A percentile compares a stretch with the other conserved stretches of the same genome.
phyloP scores from a whole-genome alignment of 2,888 invertebrate species.

The Onthophagus sagittarius region DNA sequence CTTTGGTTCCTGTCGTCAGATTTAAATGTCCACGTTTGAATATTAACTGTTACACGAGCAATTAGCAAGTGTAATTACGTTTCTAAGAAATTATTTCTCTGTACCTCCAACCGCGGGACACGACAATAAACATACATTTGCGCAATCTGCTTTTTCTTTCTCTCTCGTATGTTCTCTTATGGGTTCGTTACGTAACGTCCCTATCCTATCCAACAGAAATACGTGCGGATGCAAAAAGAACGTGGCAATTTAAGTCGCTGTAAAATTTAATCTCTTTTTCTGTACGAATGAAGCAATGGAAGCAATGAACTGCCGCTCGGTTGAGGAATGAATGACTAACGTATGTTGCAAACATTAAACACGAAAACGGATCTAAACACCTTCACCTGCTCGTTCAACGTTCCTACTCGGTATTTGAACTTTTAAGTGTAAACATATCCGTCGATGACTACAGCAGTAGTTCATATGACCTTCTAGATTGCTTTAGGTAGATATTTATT shows the following conservation, averaged over 20 bases:
- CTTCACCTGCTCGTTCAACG: background rate
- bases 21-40: background rate
- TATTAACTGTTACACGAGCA: background rate
- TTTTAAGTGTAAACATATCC: background rate
- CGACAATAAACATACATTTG: background rate
- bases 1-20: background rate
- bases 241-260: background rate
- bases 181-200: background rate
- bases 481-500: background rate
- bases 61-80: background rate
- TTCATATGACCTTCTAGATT: background rate
- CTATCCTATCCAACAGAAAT: background rate
- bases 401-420: background rate
- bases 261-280: background rate
- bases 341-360: background rate
- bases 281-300: background rate
- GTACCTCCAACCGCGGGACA: background rate
- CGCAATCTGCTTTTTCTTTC: background rate
- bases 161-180: background rate
- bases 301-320: background rate
- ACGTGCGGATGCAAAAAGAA: background rate
- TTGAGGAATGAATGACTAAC: background rate
- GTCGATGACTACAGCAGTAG: background rate
- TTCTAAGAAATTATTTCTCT: background rate
- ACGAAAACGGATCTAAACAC: background rate